Evolutionary conservation across 1,140 invertebrate genomes (phyloP).

Genomic region (Drosophila asahinai): DNA sequence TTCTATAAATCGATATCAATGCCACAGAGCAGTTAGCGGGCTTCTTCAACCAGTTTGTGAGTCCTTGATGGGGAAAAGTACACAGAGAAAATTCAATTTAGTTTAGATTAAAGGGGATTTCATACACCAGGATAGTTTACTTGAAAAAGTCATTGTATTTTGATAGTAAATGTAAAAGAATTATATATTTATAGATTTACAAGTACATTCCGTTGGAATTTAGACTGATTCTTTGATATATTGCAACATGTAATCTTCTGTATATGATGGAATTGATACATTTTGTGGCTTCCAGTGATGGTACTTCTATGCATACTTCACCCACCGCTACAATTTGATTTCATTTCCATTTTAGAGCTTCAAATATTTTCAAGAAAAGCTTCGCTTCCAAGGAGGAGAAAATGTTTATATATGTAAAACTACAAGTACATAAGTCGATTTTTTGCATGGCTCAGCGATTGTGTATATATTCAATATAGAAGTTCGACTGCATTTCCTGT

Average conservation of each 20-base stretch:
- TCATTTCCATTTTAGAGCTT: conserved; percentile 10
- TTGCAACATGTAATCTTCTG: no score
- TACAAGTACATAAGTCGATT: conserved; percentile 7
- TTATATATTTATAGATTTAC: not conserved
- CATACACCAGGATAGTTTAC: not conserved
- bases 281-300: not conserved
- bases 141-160: not conserved
- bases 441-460: conserved; percentile 11
- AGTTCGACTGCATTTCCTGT: conserved; percentile 19
- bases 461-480: not conserved
- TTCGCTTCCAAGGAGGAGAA: not conserved
- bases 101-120: not conserved
- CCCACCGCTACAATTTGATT: conserved; percentile 10
- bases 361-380: conserved; percentile 7
- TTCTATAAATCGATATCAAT: conserved; percentile 36
- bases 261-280: no score
- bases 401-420: not conserved
- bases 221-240: no score
- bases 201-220: no score
- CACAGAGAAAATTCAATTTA: not conserved
- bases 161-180: not conserved
- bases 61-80: not conserved
- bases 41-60: conserved; percentile 13
- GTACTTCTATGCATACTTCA: not conserved
- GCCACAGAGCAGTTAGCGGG: conserved; percentile 12